These are phyloP conservation scores for Conus ventricosus DNA, from an alignment of 1,140 invertebrate species.

Conservation along the genomic window DNA sequence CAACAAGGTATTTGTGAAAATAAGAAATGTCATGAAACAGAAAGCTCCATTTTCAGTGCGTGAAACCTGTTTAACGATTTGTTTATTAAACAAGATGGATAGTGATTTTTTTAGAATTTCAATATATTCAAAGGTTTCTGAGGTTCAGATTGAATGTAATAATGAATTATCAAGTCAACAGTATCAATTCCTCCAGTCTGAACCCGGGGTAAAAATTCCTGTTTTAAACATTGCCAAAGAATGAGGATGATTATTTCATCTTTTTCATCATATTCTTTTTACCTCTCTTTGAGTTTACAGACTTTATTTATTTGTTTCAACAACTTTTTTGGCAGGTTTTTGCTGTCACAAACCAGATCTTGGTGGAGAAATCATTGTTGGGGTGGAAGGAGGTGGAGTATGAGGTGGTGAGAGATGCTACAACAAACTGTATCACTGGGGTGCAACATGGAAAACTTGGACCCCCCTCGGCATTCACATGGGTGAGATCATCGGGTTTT, in stretches of 20 bases:
- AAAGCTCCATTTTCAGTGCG: not conserved
- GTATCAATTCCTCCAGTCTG: too few relatives aligned
- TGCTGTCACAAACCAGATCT: slow-evolving; percentile 56
- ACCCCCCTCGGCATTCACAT: slow-evolving; percentile 98
- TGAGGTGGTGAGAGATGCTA: slow-evolving; percentile 97
- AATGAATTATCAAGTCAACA: too few relatives aligned
- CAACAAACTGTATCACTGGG: slow-evolving; percentile 99
- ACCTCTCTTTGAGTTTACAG: not conserved
- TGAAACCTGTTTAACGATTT: not conserved
- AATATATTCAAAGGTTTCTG: too few relatives aligned
- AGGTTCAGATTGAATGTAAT: too few relatives aligned
- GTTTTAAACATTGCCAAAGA: too few relatives aligned
- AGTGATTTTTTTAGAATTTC: too few relatives aligned
- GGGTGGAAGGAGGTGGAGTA: slow-evolving; percentile 99
- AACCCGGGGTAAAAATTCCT: too few relatives aligned
- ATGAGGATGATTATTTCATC: not conserved
- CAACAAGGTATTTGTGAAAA: slow-evolving; percentile 26
- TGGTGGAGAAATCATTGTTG: slow-evolving; percentile 98
- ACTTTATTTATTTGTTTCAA: not conserved
- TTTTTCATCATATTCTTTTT: not conserved
- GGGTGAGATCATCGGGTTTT: slow-evolving; percentile 46
- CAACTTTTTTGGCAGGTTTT: slow-evolving; percentile 45
- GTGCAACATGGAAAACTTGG: slow-evolving; percentile 99
- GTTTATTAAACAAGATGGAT: too few relatives aligned
- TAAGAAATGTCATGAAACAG: too few relatives aligned